Conservation (phyloP, 2,888 invertebrate genomes). For the Acrobasis repandana region DNA sequence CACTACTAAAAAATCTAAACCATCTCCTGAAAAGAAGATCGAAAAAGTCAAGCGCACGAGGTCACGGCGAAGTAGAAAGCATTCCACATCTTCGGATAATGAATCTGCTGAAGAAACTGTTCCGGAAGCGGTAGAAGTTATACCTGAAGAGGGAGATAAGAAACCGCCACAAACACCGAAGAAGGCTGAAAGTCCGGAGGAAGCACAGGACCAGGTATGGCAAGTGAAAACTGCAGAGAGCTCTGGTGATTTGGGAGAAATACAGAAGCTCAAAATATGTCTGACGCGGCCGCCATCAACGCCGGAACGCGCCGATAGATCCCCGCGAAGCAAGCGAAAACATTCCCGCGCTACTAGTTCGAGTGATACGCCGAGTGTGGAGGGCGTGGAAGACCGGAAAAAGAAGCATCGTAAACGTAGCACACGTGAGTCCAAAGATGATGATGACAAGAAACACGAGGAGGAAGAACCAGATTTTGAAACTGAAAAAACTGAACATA, state of each 20-base stretch:
- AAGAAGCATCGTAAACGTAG: slow-evolving; percentile 67
- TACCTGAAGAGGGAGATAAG: slow-evolving; percentile 46
- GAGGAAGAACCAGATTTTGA: slow-evolving; percentile 56
- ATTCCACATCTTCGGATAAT: slow-evolving; percentile 80
- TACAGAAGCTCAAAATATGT: slow-evolving; percentile 85
- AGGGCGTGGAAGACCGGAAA: slow-evolving; percentile 72
- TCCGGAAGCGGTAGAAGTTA: slow-evolving; percentile 47
- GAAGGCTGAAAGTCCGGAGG: slow-evolving; percentile 64
- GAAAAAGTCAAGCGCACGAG: slow-evolving; percentile 81
- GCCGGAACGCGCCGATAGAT: slow-evolving; percentile 77
- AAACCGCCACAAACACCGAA: slow-evolving; percentile 54
- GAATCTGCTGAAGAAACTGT: slow-evolving; percentile 70
- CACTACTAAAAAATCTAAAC: slow-evolving; percentile 84
- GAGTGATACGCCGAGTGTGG: slow-evolving; percentile 72
- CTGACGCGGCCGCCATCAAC: slow-evolving; percentile 82
- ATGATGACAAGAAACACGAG: slow-evolving; percentile 57
- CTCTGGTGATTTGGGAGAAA: slow-evolving; percentile 80
- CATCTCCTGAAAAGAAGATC: slow-evolving; percentile 85
- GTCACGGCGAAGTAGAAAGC: slow-evolving; percentile 78
- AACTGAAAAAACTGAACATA: slow-evolving; percentile 38
- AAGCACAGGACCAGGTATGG: slow-evolving; percentile 76
- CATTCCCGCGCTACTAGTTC: slow-evolving; percentile 76
- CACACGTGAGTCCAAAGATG: slow-evolving; percentile 63
- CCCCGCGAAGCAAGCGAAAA: slow-evolving; percentile 78
- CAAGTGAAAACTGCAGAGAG: slow-evolving; percentile 77